Evolutionary conservation across 2,113 vertebrate genomes (phyloP), one percentile per base, ranked within the genome.

Genomic region (Chitala chitala): DNA sequence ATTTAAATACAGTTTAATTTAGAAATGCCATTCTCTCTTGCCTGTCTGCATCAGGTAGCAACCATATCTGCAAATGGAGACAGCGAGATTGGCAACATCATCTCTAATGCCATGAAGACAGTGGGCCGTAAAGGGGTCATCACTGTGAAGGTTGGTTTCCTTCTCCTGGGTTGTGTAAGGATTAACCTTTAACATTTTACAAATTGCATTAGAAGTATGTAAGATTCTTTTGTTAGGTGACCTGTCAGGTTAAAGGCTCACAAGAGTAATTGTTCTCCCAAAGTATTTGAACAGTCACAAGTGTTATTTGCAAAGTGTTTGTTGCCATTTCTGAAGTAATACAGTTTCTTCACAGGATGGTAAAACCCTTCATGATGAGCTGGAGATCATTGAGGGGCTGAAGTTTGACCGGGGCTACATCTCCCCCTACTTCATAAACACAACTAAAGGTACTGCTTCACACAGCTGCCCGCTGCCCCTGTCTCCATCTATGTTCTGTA

Each of bases 391-490:
- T 77, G 97, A 99, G 90, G 97, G 97, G 0, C 93, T 99, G 94
- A 99, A 98, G 81, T 99, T 99, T 76, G 97, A 99, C 86, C 91
- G 97, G 20, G 97, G 97, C 7, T 99, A 99, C 88, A 99, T 99
- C 84, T 99, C 97, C n/a, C 96, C 97, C 0, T 99, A 99, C 80
- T 99, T 99, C 82, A 99, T 99, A 80, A 99, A 99, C 74, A 94
- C 96, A 0, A 85, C 93, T 69, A 99, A 99, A 94, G 97, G 97
- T 98, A 85, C 73, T 36, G 3, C 26, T 17, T 9, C 38, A 0
- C 12, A 15, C 6, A 10, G 1, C 12, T 0, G 20, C n/a, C 17
- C 42, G n/a, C n/a, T n/a, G n/a, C n/a, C n/a, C n/a, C n/a, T n/a
- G n/a, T n/a, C n/a, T n/a, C n/a, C n/a, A n/a, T n/a, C n/a, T n/a